These are phyloP conservation scores for Echeneis naucrates DNA, from an alignment of 2,797 vertebrate genomes.

Conservation along the genomic window DNA sequence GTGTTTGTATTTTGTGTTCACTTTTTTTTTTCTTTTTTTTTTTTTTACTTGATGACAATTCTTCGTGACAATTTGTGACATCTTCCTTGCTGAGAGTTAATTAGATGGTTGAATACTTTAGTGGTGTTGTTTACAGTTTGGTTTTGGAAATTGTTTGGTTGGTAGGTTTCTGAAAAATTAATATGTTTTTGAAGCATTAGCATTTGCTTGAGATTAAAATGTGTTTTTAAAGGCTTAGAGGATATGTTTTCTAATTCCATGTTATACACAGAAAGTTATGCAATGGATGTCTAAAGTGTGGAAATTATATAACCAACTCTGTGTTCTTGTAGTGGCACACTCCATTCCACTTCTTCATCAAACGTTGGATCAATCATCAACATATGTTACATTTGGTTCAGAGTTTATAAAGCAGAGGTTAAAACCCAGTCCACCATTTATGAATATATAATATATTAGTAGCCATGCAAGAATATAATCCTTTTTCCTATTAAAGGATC, in stretches of 20 bases:
- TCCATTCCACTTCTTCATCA: slow-evolving; percentile 11
- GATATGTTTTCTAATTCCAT: slow-evolving; percentile 53
- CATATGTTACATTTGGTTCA: neutral
- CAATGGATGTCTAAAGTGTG: slow-evolving; percentile 42
- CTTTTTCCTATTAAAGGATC: neutral
- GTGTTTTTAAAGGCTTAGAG: slow-evolving; percentile 48
- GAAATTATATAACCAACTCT: slow-evolving; percentile 52
- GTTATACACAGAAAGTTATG: slow-evolving; percentile 62
- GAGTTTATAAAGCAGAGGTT: neutral
- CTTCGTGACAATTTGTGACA: slow-evolving; percentile 11
- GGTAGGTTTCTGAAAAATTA: slow-evolving; percentile 35
- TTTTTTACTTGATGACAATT: neutral
- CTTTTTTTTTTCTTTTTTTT: slow-evolving; percentile 30
- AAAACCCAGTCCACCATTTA: neutral
- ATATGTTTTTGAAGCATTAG: slow-evolving; percentile 39
- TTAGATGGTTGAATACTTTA: neutral
- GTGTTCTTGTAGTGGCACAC: slow-evolving; percentile 10
- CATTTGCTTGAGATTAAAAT: slow-evolving; percentile 57
- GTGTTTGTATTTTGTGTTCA: slow-evolving; percentile 17
- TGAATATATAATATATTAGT: neutral
- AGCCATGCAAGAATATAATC: neutral
- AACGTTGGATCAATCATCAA: neutral
- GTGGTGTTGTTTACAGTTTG: neutral
- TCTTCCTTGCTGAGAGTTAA: neutral
- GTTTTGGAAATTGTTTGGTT: slow-evolving; percentile 19